Percentiles rank a stretch among this genome's conserved stretches.
phyloP scores from a whole-genome alignment of 2,888 invertebrate species.

The Anodontia alba region DNA sequence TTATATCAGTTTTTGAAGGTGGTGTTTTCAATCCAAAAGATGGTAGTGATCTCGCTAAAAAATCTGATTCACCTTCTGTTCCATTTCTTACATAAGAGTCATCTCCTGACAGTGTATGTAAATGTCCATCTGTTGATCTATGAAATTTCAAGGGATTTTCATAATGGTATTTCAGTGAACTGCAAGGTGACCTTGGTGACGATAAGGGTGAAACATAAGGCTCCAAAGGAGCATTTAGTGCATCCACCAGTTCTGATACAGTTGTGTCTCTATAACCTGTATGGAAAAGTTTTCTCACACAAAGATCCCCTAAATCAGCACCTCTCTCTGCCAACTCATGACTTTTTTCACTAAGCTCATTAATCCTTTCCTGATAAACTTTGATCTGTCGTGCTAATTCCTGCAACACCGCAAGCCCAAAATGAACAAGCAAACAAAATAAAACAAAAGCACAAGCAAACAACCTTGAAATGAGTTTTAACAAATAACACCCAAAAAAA shows the following conservation, averaged over 20 bases:
- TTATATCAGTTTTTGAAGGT: constrained; percentile 15
- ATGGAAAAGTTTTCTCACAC: constrained; percentile 58
- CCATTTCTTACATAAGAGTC: background rate
- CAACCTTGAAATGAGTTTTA: no score
- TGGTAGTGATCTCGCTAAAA: background rate
- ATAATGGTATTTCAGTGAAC: constrained; percentile 54
- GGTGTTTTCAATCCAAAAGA: constrained; percentile 20
- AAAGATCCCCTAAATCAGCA: constrained; percentile 59
- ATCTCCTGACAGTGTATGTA: background rate
- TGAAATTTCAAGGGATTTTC: constrained; percentile 56
- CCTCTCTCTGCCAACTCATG: constrained; percentile 68
- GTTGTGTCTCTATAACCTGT: constrained; percentile 49
- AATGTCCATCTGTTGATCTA: background rate
- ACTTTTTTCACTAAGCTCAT: constrained; percentile 77
- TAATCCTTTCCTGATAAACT: constrained; percentile 73
- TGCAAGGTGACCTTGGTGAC: constrained; percentile 45
- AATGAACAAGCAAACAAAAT: background rate
- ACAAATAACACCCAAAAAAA: background rate
- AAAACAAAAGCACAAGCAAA: constrained; percentile 32
- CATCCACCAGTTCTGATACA: constrained; percentile 48
- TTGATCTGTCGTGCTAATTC: constrained; percentile 77
- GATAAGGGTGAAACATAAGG: constrained; percentile 53
- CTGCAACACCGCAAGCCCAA: constrained; percentile 68
- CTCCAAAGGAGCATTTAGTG: constrained; percentile 55
- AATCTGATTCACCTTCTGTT: background rate